Evolutionary conservation across 2,888 invertebrate species (phyloP).

Genomic region (Heteromurus nitidus): DNA sequence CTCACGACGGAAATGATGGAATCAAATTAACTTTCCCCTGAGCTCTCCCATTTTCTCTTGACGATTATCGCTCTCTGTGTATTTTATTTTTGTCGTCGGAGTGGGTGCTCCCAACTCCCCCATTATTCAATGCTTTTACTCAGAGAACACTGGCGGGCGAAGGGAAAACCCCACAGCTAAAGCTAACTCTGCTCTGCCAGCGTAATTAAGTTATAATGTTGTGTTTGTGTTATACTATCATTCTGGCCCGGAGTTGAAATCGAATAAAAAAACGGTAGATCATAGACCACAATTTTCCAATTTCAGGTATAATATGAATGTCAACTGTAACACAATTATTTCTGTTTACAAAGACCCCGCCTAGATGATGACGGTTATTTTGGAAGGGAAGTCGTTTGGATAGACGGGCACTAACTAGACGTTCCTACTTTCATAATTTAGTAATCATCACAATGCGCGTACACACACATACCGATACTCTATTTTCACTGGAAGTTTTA

Average conservation of each 20-base stretch:
- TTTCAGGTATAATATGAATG: constrained; percentile 49
- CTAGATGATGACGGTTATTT: background rate
- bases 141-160: background rate
- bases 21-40: constrained; percentile 49
- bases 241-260: constrained; percentile 17
- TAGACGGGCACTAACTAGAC: no score
- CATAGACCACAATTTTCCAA: constrained; percentile 47
- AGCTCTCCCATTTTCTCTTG: background rate
- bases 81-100: background rate
- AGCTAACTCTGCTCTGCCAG: background rate
- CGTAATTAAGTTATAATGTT: constrained; percentile 49
- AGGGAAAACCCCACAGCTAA: no score
- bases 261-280: constrained; percentile 3
- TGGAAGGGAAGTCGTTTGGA: background rate
- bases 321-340: constrained; percentile 54
- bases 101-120: background rate
- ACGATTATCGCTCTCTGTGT: background rate
- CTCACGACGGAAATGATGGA: constrained; percentile 52
- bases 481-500: no score
- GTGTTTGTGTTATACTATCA: constrained; percentile 32
- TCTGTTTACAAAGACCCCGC: constrained; percentile 34
- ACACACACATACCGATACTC: no score
- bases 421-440: no score
- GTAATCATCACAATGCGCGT: no score
- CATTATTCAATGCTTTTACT: background rate